Base-by-base conservation (phyloP, 1,140 invertebrate species). In the Drosophila pruinosa region DNA sequence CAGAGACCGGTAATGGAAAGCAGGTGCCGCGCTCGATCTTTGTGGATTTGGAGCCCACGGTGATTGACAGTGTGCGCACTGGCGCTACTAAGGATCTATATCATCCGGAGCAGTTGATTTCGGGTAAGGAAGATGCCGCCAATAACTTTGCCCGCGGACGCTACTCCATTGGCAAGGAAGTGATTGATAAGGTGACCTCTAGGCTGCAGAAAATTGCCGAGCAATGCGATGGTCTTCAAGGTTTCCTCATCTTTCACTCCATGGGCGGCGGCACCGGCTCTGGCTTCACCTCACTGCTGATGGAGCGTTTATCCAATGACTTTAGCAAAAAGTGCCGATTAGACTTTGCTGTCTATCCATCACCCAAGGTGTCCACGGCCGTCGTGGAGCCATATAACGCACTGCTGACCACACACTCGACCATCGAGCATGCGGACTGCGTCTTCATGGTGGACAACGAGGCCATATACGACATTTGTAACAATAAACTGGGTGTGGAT, bases 301-400 rank as follows among this genome's bases (percentile, higher is more conserved):
- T 95, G 92, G 94, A 95, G 86, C 91, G 93, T 7, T 70, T 95
- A 0, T 92, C 92, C 2, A 92, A 93, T 2, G 95, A 95, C 8
- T 95, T 93, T 76, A 92, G 92, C 15, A 95, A 95, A 72, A 95
- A 94, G 73, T 93, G 93, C 52, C 95, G 95, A 69, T 91, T 96
- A 12, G 94, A 96, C 83, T 96, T 96, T 88, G 92, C 94, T 26
- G 93, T 96, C 36, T 96, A 96, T 90, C 95, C 95, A 2, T 94
- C 95, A 12, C 95, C 95, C n/a, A 94, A 94, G 89, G 92, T 95
- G 3, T 94, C 95, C 3, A 96, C 95, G 1, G 96, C 96, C 1
- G 96, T 97, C 5, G 96, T 97, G 10, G 97, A 97, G 81, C 97
- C 97, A 0, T 98, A 97, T 92, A 97, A 97, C 89, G 94, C 95